Percentiles rank a stretch among this genome's conserved stretches.
These are phyloP conservation scores for Alcedo quadribrachys DNA, from an alignment of 2,797 vertebrate species.

Conservation along the genomic window DNA sequence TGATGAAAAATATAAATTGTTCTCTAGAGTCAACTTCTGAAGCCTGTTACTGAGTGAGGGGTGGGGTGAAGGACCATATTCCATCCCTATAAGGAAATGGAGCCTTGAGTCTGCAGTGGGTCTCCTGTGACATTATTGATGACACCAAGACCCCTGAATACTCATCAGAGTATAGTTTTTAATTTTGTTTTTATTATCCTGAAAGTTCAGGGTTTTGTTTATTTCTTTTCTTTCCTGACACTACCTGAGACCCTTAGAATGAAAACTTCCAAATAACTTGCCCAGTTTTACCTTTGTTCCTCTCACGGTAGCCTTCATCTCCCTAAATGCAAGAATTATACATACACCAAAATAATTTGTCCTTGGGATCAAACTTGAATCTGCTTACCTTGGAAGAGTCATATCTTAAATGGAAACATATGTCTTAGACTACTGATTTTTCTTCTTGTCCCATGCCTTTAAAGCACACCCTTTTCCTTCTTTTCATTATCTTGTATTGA, in stretches of 20 bases:
- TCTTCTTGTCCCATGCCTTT: background rate
- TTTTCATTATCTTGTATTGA: background rate
- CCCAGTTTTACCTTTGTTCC: background rate
- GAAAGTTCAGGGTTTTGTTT: background rate
- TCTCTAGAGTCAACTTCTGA: background rate
- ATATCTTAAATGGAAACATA: background rate
- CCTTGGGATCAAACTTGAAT: background rate
- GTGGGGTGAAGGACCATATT: background rate
- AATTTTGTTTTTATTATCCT: background rate
- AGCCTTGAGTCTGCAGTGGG: background rate
- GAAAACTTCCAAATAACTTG: background rate
- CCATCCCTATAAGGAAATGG: background rate
- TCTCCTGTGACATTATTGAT: background rate
- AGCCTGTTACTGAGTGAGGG: background rate
- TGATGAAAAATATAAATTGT: background rate
- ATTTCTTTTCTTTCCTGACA: background rate
- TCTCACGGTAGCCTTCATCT: background rate
- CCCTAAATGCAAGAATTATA: background rate
- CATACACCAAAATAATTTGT: background rate
- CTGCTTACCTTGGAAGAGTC: background rate
- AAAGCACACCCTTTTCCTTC: background rate
- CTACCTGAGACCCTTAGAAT: background rate
- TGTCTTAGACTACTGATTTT: background rate
- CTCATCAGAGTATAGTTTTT: background rate
- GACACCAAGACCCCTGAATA: background rate